Percentiles rank a stretch among this genome's conserved stretches.
Conservation (phyloP, 2,888 invertebrate species). For the Oscheius onirici region DNA sequence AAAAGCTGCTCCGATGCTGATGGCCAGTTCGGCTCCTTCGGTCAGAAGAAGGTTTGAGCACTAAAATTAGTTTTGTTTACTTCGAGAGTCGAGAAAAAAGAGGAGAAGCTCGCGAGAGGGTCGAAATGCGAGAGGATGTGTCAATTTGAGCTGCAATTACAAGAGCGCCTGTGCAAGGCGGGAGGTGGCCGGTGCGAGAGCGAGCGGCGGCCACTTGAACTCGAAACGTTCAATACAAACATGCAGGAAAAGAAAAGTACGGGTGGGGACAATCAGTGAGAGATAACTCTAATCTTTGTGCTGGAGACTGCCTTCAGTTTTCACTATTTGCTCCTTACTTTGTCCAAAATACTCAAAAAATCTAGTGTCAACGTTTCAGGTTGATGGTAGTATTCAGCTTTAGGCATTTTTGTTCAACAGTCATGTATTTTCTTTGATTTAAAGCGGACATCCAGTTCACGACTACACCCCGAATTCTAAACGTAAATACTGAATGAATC, state of each 20-base stretch:
- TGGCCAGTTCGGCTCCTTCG: conserved; percentile 49
- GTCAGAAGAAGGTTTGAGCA: conserved; percentile 35
- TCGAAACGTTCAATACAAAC: conserved; percentile 32
- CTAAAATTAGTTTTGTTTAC: background rate
- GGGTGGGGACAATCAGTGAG: too few relatives aligned
- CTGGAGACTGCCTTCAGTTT: too few relatives aligned
- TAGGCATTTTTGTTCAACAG: too few relatives aligned
- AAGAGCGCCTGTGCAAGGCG: conserved; percentile 29
- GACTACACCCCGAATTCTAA: too few relatives aligned
- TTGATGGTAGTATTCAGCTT: too few relatives aligned
- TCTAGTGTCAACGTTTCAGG: too few relatives aligned
- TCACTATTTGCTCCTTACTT: too few relatives aligned
- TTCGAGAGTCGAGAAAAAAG: background rate
- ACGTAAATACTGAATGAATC: too few relatives aligned
- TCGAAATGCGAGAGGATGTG: conserved; percentile 9
- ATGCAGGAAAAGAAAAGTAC: background rate
- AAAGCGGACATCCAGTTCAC: too few relatives aligned
- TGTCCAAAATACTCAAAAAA: too few relatives aligned
- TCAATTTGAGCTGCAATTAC: conserved; percentile 21
- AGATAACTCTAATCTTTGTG: too few relatives aligned
- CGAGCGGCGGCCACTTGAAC: conserved; percentile 30
- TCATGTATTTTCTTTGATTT: too few relatives aligned
- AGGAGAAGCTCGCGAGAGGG: conserved; percentile 1
- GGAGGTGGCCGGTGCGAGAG: conserved; percentile 20
- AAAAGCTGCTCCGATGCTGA: conserved; percentile 50